Evolutionary conservation across 2,797 vertebrate genomes (phyloP).

Genomic region (Pantherophis alleghaniensis): DNA sequence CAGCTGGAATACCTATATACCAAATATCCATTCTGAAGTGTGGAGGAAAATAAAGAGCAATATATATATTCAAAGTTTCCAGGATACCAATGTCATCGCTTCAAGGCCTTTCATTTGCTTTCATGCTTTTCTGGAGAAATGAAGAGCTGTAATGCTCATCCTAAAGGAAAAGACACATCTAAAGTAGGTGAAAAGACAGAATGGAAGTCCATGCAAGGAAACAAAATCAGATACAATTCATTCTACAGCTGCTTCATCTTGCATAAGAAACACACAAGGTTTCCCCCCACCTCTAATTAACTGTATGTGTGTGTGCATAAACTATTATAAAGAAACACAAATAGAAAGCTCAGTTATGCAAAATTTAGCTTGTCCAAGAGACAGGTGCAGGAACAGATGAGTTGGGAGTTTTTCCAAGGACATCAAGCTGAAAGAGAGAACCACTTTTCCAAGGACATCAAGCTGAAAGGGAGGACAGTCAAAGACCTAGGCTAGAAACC

Average conservation of each 20-base stretch:
- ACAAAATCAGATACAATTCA: neutral
- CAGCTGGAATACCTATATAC: neutral
- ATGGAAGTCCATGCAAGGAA: neutral
- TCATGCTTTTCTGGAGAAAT: neutral
- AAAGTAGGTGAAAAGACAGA: conserved; percentile 24
- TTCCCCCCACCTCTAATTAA: neutral
- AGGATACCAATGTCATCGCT: neutral
- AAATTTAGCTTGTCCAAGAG: neutral
- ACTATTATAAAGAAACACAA: neutral
- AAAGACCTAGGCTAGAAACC: neutral
- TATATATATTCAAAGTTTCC: conserved; percentile 4
- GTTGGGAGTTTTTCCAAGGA: neutral
- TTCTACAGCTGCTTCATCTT: neutral
- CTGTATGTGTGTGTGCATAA: neutral
- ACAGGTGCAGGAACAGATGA: neutral
- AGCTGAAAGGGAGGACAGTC: neutral
- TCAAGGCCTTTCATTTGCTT: neutral
- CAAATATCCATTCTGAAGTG: neutral
- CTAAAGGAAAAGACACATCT: neutral
- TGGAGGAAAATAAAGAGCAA: neutral
- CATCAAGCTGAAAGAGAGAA: neutral
- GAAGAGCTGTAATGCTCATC: conserved; percentile 1
- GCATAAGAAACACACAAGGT: neutral
- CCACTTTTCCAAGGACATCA: neutral
- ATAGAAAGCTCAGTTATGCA: neutral